Base-by-base conservation (phyloP, 2,888 invertebrate species). In the Alviniconcha strummeri region DNA sequence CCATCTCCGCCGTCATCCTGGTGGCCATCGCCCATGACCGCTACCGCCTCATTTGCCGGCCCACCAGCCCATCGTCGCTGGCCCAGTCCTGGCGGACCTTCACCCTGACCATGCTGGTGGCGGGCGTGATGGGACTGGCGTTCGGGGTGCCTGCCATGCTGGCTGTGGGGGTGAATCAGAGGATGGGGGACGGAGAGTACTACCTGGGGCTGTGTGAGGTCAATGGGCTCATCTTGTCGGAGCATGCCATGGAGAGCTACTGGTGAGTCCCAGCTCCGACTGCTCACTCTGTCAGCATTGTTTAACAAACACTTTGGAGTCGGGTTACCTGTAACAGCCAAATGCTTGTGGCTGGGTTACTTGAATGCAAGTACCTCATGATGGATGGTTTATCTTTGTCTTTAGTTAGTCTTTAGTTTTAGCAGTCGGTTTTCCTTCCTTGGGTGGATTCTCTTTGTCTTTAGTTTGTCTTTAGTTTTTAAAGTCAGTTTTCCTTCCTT, bases 1-100 rank as follows among this genome's bases (percentile, higher is more conserved):
- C 89, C 6, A 86, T 88, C 5, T 90, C 91, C 11, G 89, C 89
- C 4, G 85, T 89, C 81, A 88, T 90, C 19, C 86, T 91, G 9
- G 88, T 88, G 4, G 89, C 87, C n/a, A 90, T 91, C 55, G 90
- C 91, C 15, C 86, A 90, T 54, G 91, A 91, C 69, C 83, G 91
- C 13, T 91, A 87, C 84, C 83, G 89, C 19, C 83, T 91, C 4
- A 90, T 91, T 13, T 90, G 89, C 79, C 84, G 85, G 54, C 74
- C 74, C 9, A 74, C 52, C 11, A 9, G 36, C n/a, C n/a, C n/a
- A 5, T 15, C 19, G 11, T 52, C 74, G n/a, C 19, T 57, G 15
- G 17, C 13, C 17, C 17, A 19, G 64, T 76, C 36, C 52, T 8
- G n/a, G 52, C 19, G 36, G 74, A 52, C 84, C 55, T 85, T 88